These are phyloP conservation scores for Myotis daubentonii DNA, from an alignment of 2,797 vertebrate genomes.

Conservation along the genomic window DNA sequence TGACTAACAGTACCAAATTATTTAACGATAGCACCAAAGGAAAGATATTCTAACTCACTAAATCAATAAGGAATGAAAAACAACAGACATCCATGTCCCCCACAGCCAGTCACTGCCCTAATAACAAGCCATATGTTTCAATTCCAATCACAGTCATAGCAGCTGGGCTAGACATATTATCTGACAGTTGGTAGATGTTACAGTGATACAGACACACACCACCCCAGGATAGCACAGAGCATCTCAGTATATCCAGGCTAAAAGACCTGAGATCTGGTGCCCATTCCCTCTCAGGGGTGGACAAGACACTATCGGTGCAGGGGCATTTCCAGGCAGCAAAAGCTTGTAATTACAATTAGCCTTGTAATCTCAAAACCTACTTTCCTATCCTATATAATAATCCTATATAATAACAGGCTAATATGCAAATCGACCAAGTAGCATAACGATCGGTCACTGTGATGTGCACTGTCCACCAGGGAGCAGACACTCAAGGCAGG, in stretches of 20 bases:
- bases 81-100: neutral
- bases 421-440: too few relatives aligned
- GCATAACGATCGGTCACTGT: too few relatives aligned
- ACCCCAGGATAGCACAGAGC: neutral
- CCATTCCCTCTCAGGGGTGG: neutral
- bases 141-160: neutral
- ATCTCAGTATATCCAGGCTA: neutral
- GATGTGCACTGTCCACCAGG: too few relatives aligned
- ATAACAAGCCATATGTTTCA: neutral
- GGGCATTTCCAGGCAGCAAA: neutral
- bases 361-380: neutral
- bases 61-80: slow-evolving; percentile 59
- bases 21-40: neutral
- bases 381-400: neutral
- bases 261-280: neutral
- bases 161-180: neutral
- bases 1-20: neutral
- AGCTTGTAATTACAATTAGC: neutral
- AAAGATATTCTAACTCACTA: slow-evolving; percentile 51
- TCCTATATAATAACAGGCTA: too few relatives aligned
- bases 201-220: neutral
- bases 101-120: slow-evolving; percentile 20
- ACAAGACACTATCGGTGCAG: neutral
- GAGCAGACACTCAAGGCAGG: too few relatives aligned
- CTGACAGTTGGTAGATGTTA: neutral